Evolutionary conservation across 2,113 vertebrate genomes (phyloP).

Genomic region (Balaeniceps rex): DNA sequence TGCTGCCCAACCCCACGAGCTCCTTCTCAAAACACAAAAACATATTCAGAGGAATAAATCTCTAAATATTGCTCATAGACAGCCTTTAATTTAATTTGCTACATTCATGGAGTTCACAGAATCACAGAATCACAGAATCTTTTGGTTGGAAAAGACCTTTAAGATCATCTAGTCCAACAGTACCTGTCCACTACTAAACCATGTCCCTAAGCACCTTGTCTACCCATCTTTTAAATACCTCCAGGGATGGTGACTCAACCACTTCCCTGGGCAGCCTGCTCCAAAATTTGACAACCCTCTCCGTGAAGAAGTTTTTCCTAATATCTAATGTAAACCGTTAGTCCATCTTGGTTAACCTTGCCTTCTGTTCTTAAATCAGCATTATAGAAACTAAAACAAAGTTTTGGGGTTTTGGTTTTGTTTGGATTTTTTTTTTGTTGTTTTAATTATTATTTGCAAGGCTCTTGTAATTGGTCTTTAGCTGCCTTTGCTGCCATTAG

Average conservation of each 20-base stretch:
- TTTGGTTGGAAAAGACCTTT: no score
- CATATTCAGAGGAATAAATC: neutral
- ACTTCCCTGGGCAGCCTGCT: no score
- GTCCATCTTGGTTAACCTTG: neutral
- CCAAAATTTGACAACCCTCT: no score
- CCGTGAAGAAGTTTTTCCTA: no score
- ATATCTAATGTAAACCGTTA: no score
- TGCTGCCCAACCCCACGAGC: rapidly evolving
- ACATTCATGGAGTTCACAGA: neutral
- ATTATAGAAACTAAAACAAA: neutral
- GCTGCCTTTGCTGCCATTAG: neutral
- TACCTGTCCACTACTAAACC: no score
- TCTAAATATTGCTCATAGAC: neutral
- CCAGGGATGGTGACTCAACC: no score
- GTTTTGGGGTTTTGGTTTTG: rapidly evolving
- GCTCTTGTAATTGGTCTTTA: neutral
- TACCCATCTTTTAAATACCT: no score
- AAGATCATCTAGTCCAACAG: no score
- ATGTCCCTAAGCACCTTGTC: no score
- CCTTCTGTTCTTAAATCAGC: neutral
- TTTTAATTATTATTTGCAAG: neutral
- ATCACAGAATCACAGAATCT: no score
- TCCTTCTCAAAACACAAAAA: neutral
- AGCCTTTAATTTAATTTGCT: neutral
- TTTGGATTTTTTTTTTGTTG: neutral